A percentile compares a stretch with the other conserved stretches of the same genome.
Evolutionary conservation across 2,888 invertebrate genomes (phyloP).

Genomic region (Thereva unica): DNA sequence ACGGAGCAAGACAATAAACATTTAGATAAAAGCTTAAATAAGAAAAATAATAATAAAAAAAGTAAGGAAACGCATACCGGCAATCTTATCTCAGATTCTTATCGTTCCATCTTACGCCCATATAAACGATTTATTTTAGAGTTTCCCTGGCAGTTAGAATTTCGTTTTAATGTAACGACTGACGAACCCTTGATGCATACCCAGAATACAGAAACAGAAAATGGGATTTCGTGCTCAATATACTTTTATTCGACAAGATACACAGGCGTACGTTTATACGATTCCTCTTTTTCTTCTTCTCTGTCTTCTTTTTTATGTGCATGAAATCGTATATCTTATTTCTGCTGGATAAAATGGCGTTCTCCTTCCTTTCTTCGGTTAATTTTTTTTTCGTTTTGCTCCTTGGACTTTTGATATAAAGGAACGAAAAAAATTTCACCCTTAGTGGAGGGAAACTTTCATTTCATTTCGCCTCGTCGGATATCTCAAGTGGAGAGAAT

Average conservation of each 20-base stretch:
- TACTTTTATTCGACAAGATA: slow-evolving; percentile 29
- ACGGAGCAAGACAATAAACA: slow-evolving; percentile 1
- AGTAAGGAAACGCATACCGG: slow-evolving; percentile 20
- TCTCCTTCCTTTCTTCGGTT: neutral
- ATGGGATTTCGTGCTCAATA: slow-evolving; percentile 35
- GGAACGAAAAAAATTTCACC: slow-evolving; percentile 29
- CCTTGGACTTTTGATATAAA: slow-evolving; percentile 10
- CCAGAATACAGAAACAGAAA: slow-evolving; percentile 12
- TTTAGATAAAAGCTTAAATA: neutral
- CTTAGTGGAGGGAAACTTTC: slow-evolving; percentile 27
- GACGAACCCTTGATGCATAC: neutral
- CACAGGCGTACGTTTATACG: slow-evolving; percentile 30
- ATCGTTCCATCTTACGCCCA: slow-evolving; percentile 34
- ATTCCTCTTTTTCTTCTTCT: neutral
- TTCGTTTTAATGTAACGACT: slow-evolving; percentile 19
- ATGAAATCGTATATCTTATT: slow-evolving; percentile 31
- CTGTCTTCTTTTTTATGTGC: slow-evolving; percentile 20
- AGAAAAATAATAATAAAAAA: slow-evolving; percentile 22
- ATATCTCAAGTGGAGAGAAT: slow-evolving; percentile 35
- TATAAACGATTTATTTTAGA: slow-evolving; percentile 41
- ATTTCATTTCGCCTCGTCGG: slow-evolving; percentile 23
- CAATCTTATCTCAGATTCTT: slow-evolving; percentile 37
- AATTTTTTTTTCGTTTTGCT: too few relatives aligned
- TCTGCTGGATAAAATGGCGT: slow-evolving; percentile 21
- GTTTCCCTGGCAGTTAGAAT: slow-evolving; percentile 35